Evolutionary conservation across 2,888 invertebrate species (phyloP).

Genomic region (Sesia bembeciformis): DNA sequence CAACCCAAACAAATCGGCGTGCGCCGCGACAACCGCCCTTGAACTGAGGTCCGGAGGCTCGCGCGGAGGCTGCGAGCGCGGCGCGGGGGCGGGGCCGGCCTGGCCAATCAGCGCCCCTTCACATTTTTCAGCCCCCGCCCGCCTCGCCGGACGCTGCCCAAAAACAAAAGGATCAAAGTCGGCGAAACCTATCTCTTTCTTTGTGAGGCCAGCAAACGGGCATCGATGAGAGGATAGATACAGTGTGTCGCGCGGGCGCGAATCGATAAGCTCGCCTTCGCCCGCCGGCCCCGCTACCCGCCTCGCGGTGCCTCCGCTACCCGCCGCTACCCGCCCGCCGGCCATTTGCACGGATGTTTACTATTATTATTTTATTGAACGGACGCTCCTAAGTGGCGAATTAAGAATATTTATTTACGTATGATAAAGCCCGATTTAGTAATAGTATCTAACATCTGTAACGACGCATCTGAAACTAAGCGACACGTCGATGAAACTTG

Average conservation of each 20-base stretch:
- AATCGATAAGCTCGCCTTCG: conserved; percentile 52
- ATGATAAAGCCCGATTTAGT: conserved; percentile 22
- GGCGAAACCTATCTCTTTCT: conserved; percentile 75
- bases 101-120: conserved; percentile 71
- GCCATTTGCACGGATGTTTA: conserved; percentile 74
- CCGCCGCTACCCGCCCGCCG: conserved; percentile 31
- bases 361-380: conserved; percentile 75
- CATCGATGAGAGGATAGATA: conserved; percentile 74
- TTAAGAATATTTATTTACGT: conserved; percentile 41
- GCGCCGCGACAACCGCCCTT: conserved; percentile 63
- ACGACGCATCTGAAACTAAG: no score
- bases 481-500: no score
- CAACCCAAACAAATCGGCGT: conserved; percentile 57
- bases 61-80: conserved; percentile 34
- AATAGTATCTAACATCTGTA: conserved; percentile 21
- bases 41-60: conserved; percentile 38
- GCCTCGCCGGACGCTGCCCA: conserved; percentile 73
- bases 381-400: conserved; percentile 60
- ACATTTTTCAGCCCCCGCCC: conserved; percentile 73
- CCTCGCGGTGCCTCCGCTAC: conserved; percentile 32
- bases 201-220: conserved; percentile 69
- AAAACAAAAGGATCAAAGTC: conserved; percentile 75
- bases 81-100: conserved; percentile 48
- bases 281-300: conserved; percentile 18
- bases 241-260: conserved; percentile 72